These are phyloP conservation scores for Nilaparvata lugens DNA, from an alignment of 1,140 invertebrate genomes.

Conservation along the genomic window DNA sequence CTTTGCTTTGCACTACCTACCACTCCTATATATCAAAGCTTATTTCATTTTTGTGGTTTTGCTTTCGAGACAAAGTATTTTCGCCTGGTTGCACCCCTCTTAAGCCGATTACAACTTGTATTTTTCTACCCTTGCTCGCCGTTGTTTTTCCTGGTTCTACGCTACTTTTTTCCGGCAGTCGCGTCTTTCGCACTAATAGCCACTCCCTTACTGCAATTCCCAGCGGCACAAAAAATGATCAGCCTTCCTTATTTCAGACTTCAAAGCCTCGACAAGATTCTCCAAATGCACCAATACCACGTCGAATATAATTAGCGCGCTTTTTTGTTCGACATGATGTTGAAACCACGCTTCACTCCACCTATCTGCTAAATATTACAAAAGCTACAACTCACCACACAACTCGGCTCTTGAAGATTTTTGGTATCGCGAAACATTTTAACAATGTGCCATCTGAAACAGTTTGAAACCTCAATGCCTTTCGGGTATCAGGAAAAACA, in stretches of 20 bases:
- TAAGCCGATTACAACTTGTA: conserved; percentile 20
- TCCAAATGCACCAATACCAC: not conserved
- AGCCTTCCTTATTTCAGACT: not conserved
- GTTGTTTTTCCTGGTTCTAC: not conserved
- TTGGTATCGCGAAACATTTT: not conserved
- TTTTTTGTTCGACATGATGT: not conserved
- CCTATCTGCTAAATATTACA: not conserved
- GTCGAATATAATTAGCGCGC: not conserved
- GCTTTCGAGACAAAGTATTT: conserved; percentile 16
- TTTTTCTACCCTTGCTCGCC: conserved; percentile 4
- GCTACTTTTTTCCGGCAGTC: not conserved
- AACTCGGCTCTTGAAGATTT: not conserved
- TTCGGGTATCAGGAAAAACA: not conserved
- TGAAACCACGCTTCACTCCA: not conserved
- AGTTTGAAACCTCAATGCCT: not conserved
- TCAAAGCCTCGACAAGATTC: not conserved
- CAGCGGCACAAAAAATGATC: too few species aligned
- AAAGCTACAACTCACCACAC: not conserved
- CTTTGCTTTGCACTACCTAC: conserved; percentile 13
- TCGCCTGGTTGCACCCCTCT: conserved; percentile 9
- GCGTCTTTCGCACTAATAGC: too few species aligned
- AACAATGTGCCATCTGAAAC: not conserved
- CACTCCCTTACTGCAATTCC: too few species aligned
- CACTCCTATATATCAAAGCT: conserved; percentile 20
- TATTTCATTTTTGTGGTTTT: conserved; percentile 20